These are phyloP conservation scores for Probaryconus sp. DNA, from an alignment of 1,140 invertebrate species.

Conservation along the genomic window DNA sequence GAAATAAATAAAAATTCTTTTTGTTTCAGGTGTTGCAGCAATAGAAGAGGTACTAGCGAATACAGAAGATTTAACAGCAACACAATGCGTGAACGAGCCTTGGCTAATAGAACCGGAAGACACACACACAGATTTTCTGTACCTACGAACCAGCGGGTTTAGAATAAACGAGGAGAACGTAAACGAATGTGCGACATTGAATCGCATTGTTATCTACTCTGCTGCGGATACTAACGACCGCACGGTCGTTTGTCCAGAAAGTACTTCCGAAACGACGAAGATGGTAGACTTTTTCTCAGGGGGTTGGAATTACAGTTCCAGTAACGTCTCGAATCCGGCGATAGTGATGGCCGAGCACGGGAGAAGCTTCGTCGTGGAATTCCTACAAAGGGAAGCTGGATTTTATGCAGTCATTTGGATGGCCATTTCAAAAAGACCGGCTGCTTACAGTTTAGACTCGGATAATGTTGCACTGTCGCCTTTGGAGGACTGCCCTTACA, in stretches of 20 bases:
- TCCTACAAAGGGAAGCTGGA: slow-evolving; percentile 84
- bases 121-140: slow-evolving; percentile 83
- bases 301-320: slow-evolving; percentile 81
- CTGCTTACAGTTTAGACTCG: slow-evolving; percentile 66
- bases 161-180: slow-evolving; percentile 79
- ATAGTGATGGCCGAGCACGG: slow-evolving; percentile 80
- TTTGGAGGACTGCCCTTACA: slow-evolving; percentile 83
- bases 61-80: slow-evolving; percentile 73
- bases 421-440: slow-evolving; percentile 85
- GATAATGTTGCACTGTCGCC: slow-evolving; percentile 80
- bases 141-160: slow-evolving; percentile 83
- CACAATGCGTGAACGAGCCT: slow-evolving; percentile 84
- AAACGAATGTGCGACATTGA: slow-evolving; percentile 82
- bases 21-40: slow-evolving; percentile 64
- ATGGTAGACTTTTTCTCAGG: slow-evolving; percentile 86
- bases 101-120: slow-evolving; percentile 88
- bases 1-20: neutral
- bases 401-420: slow-evolving; percentile 87
- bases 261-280: slow-evolving; percentile 56
- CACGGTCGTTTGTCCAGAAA: slow-evolving; percentile 83
- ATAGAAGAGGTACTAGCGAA: slow-evolving; percentile 73
- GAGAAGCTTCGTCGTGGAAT: slow-evolving; percentile 84
- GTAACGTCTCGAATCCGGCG: slow-evolving; percentile 44
- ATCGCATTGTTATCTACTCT: slow-evolving; percentile 86
- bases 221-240: slow-evolving; percentile 80